Evolutionary conservation across 1,140 invertebrate species (phyloP), one percentile per base, ranked within the genome.

Genomic region (Lordiphosa clarofinis): DNA sequence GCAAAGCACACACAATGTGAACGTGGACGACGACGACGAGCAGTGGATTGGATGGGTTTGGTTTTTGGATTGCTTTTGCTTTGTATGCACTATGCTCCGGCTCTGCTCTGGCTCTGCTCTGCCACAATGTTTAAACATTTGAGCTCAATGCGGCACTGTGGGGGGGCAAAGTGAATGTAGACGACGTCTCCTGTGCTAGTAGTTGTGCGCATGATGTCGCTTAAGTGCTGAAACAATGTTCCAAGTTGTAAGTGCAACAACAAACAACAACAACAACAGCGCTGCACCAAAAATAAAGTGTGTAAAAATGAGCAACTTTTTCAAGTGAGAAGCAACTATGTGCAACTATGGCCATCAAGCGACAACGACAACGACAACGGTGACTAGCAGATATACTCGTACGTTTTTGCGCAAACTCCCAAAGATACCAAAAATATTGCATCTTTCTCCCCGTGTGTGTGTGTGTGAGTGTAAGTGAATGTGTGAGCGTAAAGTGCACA

Each of bases 161-260:
- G 76, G 76, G 28, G 76, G 75, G 73, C 65, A 61, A 61, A 57
- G 65, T 75, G 66, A 61, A 65, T 66, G 64, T 53, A 35, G 64
- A 56, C 71, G 36, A 46, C 54, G 39, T 40, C 62, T 61, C 52
- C 54, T 71, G 54, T 63, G 49, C 37, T 21, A 52, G 53, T 55
- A 56, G 70, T 67, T 73, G 68, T 73, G 78, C 67, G 62, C 67
- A 54, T 72, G 81, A 75, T 82, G 78, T 84, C 78, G 78, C 78
- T 78, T 84, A 84, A 84, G 78, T 84, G 78, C 73, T 84, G 78
- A 84, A 84, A 84, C 78, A 84, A 86, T 84, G 78, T 84, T 84
- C 69, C 79, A 70, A 84, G 73, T 84, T 84, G 78, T 82, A 82
- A 82, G 78, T 78, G 78, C 78, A 82, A 67, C 75, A 68, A 69